Conservation (phyloP, 1,140 invertebrate genomes). For the Drosophila punjabiensis region DNA sequence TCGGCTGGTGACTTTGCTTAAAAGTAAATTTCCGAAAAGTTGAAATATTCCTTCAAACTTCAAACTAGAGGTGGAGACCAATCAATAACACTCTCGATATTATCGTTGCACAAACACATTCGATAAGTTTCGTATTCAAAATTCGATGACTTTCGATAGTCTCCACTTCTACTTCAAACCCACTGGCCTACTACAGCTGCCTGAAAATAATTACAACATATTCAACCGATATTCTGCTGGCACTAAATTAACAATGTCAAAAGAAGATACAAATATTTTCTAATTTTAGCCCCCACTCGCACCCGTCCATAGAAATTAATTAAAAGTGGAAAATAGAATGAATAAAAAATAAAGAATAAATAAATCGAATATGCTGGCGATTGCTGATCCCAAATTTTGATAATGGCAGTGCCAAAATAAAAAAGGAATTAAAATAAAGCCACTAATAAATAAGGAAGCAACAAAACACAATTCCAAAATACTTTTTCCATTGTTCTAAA, state of each 20-base stretch:
- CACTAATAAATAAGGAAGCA: constrained; percentile 69
- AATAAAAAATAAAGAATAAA: constrained; percentile 53
- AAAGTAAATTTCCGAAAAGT: background rate
- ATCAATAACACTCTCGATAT: no score
- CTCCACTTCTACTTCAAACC: no score
- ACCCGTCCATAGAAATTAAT: constrained; percentile 55
- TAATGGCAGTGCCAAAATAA: constrained; percentile 38
- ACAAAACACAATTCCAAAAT: constrained; percentile 56
- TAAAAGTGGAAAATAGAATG: constrained; percentile 59
- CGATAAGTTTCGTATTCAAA: no score
- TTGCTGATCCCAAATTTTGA: constrained; percentile 63
- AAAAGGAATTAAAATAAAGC: constrained; percentile 51
- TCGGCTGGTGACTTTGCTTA: background rate
- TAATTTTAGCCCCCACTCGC: constrained; percentile 8
- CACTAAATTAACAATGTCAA: constrained; percentile 36
- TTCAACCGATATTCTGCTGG: constrained; percentile 24
- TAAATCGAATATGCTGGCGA: constrained; percentile 45
- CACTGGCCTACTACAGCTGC: background rate
- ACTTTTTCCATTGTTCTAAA: constrained; percentile 72
- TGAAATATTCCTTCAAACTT: no score
- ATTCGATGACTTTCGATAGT: no score
- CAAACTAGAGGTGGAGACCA: no score
- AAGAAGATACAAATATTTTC: constrained; percentile 14
- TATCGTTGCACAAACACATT: no score
- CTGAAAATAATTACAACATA: background rate